Evolutionary conservation across 2,888 invertebrate genomes (phyloP), one percentile per base, ranked within the genome.

Genomic region (Heliconius ismenius): DNA sequence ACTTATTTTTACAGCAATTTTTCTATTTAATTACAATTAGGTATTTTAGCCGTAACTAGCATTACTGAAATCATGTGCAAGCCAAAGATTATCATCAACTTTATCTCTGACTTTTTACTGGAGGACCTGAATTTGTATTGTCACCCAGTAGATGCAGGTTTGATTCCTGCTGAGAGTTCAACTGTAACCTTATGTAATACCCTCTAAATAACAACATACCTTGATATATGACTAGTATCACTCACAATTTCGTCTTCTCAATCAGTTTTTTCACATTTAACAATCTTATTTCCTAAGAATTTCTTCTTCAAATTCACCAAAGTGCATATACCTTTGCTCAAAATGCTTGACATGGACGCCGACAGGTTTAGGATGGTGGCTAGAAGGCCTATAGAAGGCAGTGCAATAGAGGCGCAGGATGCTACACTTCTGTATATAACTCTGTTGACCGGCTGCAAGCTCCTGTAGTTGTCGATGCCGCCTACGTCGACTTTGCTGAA

Each of bases 381-480:
- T 4, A 92, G 67, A 68, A 89, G 63, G 15, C 81, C 82, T 9
- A 86, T 72, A 15, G 83, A 67, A 0, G 92, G 90, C 0, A 84
- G 60, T 0, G 86, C 24, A 60, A 88, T 78, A 13, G 86, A 75
- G 4, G 90, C 85, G 77, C 88, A 86, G 0, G 92, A 90, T 0
- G 90, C 86, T 2, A 84, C 76, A 11, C 92, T 91, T 0, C 91
- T 89, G 87, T 91, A 93, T 2, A 94, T 87, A 18, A 90, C 82
- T 9, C 94, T 88, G 81, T 90, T 88, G 10, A 85, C 81, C 0
- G 89, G 82, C 73, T 95, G 95, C 1, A 91, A 84, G 18, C 91
- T 90, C 21, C 95, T 87, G 86, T 92, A 94, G 88, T 95, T 95
- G 84, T 88, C 88, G 21, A 88, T 84, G 24, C 89, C 89, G 1